These are phyloP conservation scores for Tenebrosternarchus preto DNA, from an alignment of 2,113 vertebrate genomes.

Conservation along the genomic window DNA sequence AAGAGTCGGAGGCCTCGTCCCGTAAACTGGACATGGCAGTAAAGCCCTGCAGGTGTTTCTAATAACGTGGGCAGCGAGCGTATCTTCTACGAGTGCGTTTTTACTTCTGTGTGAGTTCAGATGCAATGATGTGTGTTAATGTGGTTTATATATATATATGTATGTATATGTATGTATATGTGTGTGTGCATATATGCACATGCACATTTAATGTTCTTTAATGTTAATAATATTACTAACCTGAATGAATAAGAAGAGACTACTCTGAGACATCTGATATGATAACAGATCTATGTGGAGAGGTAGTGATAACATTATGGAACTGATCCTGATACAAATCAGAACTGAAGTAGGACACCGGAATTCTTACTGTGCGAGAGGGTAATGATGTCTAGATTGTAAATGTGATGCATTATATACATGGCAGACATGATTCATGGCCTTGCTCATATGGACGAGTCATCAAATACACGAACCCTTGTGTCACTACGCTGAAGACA, in stretches of 20 bases:
- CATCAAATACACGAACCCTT: conserved; percentile 17
- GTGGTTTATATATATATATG: too few relatives aligned
- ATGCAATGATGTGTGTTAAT: neutral
- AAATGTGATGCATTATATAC: neutral
- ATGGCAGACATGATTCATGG: conserved; percentile 9
- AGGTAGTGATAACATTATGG: neutral
- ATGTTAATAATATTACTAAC: neutral
- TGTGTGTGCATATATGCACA: too few relatives aligned
- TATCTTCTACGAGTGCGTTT: too few relatives aligned
- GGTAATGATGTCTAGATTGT: conserved; percentile 29
- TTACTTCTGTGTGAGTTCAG: too few relatives aligned
- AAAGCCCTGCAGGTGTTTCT: too few relatives aligned
- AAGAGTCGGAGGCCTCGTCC: too few relatives aligned
- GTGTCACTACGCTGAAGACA: conserved; percentile 12
- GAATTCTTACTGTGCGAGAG: conserved; percentile 19
- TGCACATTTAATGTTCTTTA: too few relatives aligned
- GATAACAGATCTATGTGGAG: neutral
- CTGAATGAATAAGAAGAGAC: neutral
- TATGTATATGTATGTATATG: too few relatives aligned
- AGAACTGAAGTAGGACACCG: conserved; percentile 30
- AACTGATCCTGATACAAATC: conserved; percentile 14
- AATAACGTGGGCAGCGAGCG: too few relatives aligned
- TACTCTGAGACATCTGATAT: neutral
- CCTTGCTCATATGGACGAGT: conserved; percentile 12
- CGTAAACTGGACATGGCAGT: too few relatives aligned